Percentiles rank a stretch among this genome's conserved stretches.
These are phyloP conservation scores for Leptestheria dahalacensis DNA, from an alignment of 1,140 invertebrate genomes.

Conservation along the genomic window DNA sequence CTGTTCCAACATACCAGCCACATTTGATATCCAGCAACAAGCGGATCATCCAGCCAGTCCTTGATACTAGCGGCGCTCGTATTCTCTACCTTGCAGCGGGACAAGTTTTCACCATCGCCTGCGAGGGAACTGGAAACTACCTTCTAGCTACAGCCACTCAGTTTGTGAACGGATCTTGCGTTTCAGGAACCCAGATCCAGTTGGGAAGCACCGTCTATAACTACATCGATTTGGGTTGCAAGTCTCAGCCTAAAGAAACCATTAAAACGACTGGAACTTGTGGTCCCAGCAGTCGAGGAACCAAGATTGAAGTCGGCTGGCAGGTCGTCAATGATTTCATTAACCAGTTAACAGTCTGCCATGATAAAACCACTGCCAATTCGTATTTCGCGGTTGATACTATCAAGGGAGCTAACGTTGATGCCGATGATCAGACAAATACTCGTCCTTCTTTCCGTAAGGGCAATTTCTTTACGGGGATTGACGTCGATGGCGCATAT, in stretches of 20 bases:
- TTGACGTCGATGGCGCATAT: slow-evolving; percentile 20
- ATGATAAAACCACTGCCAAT: neutral
- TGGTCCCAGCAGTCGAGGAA: neutral
- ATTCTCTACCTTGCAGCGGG: neutral
- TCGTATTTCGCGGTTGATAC: neutral
- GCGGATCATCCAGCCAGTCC: slow-evolving; percentile 1
- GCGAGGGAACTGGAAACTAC: slow-evolving; percentile 12
- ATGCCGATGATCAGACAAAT: slow-evolving; percentile 2
- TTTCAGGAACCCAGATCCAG: neutral
- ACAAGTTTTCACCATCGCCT: slow-evolving; percentile 8
- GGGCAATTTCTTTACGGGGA: slow-evolving; percentile 21
- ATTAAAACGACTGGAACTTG: neutral
- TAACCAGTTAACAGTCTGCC: neutral
- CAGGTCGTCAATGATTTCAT: neutral
- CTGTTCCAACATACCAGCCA: neutral
- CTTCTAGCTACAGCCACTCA: neutral
- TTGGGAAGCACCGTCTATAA: neutral
- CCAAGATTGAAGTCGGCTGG: slow-evolving; percentile 1
- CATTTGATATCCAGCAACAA: neutral
- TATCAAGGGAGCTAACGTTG: neutral
- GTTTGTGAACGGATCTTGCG: neutral
- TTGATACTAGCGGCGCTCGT: slow-evolving; percentile 4
- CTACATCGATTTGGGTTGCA: neutral
- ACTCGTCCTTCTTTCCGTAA: slow-evolving; percentile 19
- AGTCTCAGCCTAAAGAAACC: neutral